Evolutionary conservation across 2,888 invertebrate genomes (phyloP).

Genomic region (Metacarcinus magister): DNA sequence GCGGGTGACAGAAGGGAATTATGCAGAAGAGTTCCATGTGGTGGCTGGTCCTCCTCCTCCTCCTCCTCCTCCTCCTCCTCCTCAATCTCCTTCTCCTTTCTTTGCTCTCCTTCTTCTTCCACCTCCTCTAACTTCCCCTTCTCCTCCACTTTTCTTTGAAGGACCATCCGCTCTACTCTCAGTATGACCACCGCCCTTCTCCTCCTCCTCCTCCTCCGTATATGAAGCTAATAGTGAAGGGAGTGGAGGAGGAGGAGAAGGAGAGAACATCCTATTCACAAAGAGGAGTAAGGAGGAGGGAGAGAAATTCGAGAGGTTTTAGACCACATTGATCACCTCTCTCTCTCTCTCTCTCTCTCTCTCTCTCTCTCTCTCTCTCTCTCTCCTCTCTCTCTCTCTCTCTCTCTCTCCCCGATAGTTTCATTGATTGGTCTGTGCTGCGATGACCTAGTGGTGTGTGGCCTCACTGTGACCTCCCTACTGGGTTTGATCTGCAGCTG

Average conservation of each 20-base stretch:
- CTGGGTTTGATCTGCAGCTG: not conserved
- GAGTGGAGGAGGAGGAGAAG: not conserved
- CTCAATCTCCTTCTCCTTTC: too few relatives aligned
- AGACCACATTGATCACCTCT: not conserved
- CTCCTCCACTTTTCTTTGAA: not conserved
- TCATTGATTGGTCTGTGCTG: not conserved
- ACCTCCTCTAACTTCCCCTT: not conserved
- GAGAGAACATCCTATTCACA: not conserved
- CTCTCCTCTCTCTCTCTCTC: not conserved
- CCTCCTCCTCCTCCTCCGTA: not conserved
- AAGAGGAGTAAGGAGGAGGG: not conserved
- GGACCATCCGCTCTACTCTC: not conserved
- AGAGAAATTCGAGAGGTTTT: slow-evolving; percentile 13
- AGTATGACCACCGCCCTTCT: not conserved
- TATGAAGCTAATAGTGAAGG: not conserved
- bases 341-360: not conserved
- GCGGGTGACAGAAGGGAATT: not conserved
- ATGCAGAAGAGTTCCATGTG: not conserved
- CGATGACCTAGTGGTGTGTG: not conserved
- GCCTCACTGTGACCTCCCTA: not conserved
- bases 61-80: not conserved
- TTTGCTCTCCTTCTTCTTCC: too few relatives aligned
- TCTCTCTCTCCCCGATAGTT: not conserved
- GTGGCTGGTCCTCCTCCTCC: not conserved
- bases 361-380: slow-evolving; percentile 26